These are phyloP conservation scores for Perognathus longimembris DNA, from an alignment of 2,113 vertebrate species.

Conservation along the genomic window DNA sequence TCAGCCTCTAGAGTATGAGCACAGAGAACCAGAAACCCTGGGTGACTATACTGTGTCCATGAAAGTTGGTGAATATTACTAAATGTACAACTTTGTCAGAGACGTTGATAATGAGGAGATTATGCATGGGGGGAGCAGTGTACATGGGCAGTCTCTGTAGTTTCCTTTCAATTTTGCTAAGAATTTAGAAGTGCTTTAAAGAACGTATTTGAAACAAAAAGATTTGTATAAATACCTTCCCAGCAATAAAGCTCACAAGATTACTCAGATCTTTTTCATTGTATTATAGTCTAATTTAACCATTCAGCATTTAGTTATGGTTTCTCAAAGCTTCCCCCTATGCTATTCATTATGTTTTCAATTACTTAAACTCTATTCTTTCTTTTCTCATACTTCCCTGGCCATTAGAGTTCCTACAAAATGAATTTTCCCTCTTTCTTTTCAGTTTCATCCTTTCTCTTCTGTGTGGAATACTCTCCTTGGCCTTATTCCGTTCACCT, in stretches of 20 bases:
- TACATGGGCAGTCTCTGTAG: neutral
- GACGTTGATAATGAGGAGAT: neutral
- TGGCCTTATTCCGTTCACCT: neutral
- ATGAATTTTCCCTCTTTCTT: conserved; percentile 1
- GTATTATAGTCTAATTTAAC: neutral
- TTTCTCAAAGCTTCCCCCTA: neutral
- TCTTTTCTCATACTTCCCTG: neutral
- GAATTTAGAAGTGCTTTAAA: neutral
- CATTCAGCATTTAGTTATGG: neutral
- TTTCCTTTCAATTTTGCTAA: neutral
- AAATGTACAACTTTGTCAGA: neutral
- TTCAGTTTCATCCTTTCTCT: neutral
- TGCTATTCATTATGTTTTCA: neutral
- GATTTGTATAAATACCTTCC: neutral
- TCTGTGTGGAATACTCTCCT: neutral
- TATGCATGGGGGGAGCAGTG: neutral
- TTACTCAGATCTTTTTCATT: neutral
- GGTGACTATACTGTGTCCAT: neutral
- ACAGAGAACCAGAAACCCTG: too few relatives aligned
- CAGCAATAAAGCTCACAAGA: neutral
- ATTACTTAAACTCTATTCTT: neutral
- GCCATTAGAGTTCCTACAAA: neutral
- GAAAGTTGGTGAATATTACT: neutral
- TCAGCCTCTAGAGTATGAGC: neutral
- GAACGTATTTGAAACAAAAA: neutral